Conservation (phyloP, 37 sponge, comb jelly and placozoan genomes). For the Haliclona indistincta region DNA sequence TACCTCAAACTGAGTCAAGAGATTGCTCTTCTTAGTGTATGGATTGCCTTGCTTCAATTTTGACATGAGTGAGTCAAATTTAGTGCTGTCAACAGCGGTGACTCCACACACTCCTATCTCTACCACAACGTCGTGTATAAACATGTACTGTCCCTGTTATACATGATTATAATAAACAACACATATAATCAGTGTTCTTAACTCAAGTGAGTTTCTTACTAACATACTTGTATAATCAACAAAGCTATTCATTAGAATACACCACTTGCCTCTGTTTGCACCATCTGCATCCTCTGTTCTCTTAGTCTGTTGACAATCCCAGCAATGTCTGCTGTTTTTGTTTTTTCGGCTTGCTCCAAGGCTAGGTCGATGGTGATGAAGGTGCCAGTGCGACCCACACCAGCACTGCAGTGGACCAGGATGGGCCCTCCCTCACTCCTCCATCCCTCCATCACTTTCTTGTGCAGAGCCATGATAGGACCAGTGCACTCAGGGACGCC, state of each 20-base stretch:
- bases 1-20: constrained; percentile 3
- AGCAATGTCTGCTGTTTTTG: constrained; percentile 6
- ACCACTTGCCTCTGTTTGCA: not conserved
- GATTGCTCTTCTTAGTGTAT: not conserved
- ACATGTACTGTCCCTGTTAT: constrained; percentile 4
- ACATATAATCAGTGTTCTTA: too few species aligned
- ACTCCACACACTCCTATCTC: not conserved
- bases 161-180: not conserved
- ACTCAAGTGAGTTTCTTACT: too few species aligned
- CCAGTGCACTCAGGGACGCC: constrained; percentile 11
- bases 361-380: constrained; percentile 22
- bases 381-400: too few species aligned
- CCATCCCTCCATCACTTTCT: not conserved
- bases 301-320: constrained; percentile 16
- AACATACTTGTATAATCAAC: too few species aligned
- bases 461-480: not conserved
- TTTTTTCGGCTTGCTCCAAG: constrained; percentile 8
- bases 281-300: constrained; percentile 19
- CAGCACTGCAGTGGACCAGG: constrained; percentile 19
- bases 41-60: not conserved
- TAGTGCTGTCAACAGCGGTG: not conserved
- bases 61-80: not conserved
- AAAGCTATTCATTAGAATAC: too few species aligned
- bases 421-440: not conserved
- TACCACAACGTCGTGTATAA: constrained; percentile 1